Evolutionary conservation across 2,797 vertebrate genomes (phyloP).

Genomic region (Sebastes baramenuke): DNA sequence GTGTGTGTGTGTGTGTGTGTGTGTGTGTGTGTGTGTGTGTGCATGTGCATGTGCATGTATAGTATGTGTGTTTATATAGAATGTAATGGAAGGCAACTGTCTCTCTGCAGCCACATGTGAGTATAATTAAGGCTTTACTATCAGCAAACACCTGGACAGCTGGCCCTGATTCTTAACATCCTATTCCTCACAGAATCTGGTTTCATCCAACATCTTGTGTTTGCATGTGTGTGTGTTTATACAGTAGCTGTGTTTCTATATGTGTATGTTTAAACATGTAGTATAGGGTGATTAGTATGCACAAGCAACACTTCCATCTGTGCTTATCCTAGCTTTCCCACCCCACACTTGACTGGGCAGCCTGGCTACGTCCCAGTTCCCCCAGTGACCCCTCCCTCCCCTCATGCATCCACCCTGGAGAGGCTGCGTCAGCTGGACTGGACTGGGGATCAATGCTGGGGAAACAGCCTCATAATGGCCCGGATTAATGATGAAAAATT

Average conservation of each 20-base stretch:
- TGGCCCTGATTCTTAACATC: constrained; percentile 28
- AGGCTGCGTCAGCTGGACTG: constrained; percentile 82
- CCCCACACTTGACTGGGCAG: constrained; percentile 54
- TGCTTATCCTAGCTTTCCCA: constrained; percentile 48
- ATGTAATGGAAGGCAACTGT: constrained; percentile 15
- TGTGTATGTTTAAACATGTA: constrained; percentile 18
- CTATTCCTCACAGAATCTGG: constrained; percentile 7
- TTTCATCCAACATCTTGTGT: constrained; percentile 19
- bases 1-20: constrained; percentile 39
- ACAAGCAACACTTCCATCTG: constrained; percentile 58
- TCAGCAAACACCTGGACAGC: constrained; percentile 63
- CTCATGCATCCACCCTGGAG: constrained; percentile 77
- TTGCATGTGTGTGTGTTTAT: constrained; percentile 12
- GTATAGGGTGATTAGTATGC: constrained; percentile 37
- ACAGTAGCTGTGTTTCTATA: background rate
- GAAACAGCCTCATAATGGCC: constrained; percentile 92
- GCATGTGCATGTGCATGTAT: constrained; percentile 27
- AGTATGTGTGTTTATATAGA: constrained; percentile 34
- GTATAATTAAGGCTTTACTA: constrained; percentile 53
- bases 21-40: constrained; percentile 8
- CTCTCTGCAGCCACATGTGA: constrained; percentile 22
- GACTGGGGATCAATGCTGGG: constrained; percentile 89
- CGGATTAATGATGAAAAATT: constrained; percentile 99
- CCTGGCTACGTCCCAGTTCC: constrained; percentile 79
- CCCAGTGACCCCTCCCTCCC: constrained; percentile 72